Evolutionary conservation across 1,140 invertebrate genomes (phyloP).

Genomic region (Amyelois transitella): DNA sequence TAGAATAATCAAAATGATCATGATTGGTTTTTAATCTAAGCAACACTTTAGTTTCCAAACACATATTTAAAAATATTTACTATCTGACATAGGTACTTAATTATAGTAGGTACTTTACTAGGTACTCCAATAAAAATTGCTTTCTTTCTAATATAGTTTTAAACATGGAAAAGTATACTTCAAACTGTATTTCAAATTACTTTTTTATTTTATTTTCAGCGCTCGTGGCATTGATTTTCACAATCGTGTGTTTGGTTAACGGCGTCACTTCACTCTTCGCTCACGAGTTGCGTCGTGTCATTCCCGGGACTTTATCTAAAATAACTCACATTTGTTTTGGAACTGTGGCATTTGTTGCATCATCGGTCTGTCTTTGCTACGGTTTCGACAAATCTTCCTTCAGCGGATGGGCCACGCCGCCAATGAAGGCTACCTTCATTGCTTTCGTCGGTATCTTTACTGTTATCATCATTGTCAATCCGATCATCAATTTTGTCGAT

Average conservation of each 20-base stretch:
- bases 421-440: conserved; percentile 20
- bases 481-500: conserved; percentile 24
- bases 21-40: no score
- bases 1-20: no score
- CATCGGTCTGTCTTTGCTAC: conserved; percentile 32
- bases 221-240: conserved; percentile 43
- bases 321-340: conserved; percentile 46
- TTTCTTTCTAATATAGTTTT: no score
- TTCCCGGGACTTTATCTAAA: conserved; percentile 39
- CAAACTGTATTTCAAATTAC: neutral
- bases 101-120: no score
- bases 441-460: conserved; percentile 21
- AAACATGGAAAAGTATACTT: no score
- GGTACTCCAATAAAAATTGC: no score
- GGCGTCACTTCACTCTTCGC: conserved; percentile 45
- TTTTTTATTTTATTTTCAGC: conserved; percentile 25
- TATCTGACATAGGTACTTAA: no score
- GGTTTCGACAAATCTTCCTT: conserved; percentile 39
- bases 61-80: no score
- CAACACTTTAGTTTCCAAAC: no score
- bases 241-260: conserved; percentile 35
- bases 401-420: conserved; percentile 22
- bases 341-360: conserved; percentile 25
- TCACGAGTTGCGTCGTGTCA: conserved; percentile 30
- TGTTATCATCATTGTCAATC: conserved; percentile 31